phyloP scores from a whole-genome alignment of 2,888 invertebrate species.

The Zonitis immaculata region DNA sequence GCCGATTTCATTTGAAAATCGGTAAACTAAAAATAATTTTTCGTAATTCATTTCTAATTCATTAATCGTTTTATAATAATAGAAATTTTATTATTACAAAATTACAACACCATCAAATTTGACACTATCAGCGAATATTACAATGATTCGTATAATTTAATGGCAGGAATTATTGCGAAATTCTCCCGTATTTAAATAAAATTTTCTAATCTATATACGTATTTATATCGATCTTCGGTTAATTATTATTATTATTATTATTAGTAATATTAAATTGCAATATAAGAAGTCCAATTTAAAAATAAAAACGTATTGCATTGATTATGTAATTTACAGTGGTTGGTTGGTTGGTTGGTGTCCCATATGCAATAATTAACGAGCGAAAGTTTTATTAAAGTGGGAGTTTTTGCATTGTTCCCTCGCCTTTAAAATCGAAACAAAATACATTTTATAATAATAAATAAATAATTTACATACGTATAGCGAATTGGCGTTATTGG shows the following conservation, averaged over 20 bases:
- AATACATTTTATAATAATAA: not conserved
- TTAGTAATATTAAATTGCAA: not conserved
- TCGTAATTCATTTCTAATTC: not conserved
- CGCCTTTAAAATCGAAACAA: slow-evolving; percentile 9
- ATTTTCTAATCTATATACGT: no score
- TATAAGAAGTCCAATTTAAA: not conserved
- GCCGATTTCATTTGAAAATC: slow-evolving; percentile 10
- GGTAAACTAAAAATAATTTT: no score
- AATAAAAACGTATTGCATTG: slow-evolving; percentile 16
- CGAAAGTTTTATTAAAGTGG: slow-evolving; percentile 32
- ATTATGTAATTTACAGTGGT: slow-evolving; percentile 30
- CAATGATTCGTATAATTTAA: no score
- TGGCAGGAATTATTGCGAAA: no score
- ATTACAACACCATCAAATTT: not conserved
- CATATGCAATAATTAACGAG: slow-evolving; percentile 38
- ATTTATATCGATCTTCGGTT: not conserved
- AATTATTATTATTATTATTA: no score
- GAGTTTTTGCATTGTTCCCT: slow-evolving; percentile 25
- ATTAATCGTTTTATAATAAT: not conserved
- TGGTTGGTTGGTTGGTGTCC: no score
- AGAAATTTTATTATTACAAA: not conserved
- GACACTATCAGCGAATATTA: not conserved
- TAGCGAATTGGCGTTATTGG: not conserved
- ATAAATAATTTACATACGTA: no score
- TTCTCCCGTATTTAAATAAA: no score